phyloP scores from a whole-genome alignment of 2,797 vertebrate genomes.

The Onychomys arenicola region DNA sequence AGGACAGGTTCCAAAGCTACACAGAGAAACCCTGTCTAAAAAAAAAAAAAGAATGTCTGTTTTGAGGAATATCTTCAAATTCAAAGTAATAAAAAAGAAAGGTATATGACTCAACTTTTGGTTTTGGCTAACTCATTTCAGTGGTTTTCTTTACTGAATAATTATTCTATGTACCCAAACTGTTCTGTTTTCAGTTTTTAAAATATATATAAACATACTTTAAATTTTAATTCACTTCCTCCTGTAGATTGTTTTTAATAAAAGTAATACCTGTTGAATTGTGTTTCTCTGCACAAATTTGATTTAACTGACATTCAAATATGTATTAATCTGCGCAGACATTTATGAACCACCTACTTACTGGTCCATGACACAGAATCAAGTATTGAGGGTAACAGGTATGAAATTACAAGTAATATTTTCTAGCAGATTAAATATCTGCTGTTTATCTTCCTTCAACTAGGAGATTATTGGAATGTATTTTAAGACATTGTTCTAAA shows the following conservation, averaged over 20 bases:
- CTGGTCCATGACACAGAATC: not conserved
- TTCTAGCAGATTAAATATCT: not conserved
- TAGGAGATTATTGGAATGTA: not conserved
- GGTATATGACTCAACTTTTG: not conserved
- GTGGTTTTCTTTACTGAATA: not conserved
- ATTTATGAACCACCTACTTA: not conserved
- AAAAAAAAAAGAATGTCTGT: too few relatives aligned
- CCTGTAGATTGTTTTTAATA: not conserved
- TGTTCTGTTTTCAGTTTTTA: slow-evolving; percentile 25
- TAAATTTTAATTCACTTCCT: slow-evolving; percentile 13
- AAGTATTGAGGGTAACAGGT: not conserved
- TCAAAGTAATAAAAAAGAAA: slow-evolving; percentile 28
- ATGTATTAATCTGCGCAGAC: not conserved
- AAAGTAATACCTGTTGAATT: not conserved
- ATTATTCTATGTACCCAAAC: not conserved
- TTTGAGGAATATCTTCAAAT: slow-evolving; percentile 23
- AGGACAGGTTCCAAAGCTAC: too few relatives aligned
- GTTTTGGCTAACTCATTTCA: not conserved
- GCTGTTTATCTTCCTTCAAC: not conserved
- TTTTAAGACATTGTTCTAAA: slow-evolving; percentile 7
- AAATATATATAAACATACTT: not conserved
- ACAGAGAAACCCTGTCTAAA: too few relatives aligned
- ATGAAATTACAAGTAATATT: not conserved
- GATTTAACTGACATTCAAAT: slow-evolving; percentile 22
- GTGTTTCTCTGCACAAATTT: not conserved